Evolutionary conservation across 1,140 invertebrate species (phyloP), one percentile per base, ranked within the genome.

Genomic region (Drosophila erecta): DNA sequence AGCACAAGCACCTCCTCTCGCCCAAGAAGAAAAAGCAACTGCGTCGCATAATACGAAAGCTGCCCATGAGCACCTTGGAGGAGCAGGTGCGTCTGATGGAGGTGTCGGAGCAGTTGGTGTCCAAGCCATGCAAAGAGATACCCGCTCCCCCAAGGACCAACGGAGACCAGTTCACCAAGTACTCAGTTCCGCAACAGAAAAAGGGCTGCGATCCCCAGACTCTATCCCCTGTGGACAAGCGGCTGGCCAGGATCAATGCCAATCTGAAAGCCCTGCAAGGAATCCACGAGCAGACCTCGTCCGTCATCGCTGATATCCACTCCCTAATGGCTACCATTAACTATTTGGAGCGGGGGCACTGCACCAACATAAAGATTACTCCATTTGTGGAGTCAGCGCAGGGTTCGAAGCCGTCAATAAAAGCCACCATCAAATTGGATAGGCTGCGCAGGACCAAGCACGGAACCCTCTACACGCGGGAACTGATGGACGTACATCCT

Each of bases 1-100:
- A 8, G 3, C 15, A 27, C 4, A 30, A 50, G 3, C 37, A 70
- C 12, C 15, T 8, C 0, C 10, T 71, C 10, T n/a, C 44, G 3
- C 44, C 51, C 12, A 35, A 15, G 1, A 37, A 71, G 17, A 20
- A 17, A 2, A 57, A 44, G 17, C 53, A 41, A 4, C 10, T 71
- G 37, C 4, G 33, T 0, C 20, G 22, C 10, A n/a, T 71, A 0
- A 11, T 50, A 0, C 49, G 35, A 11, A 20, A 22, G 6, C 10
- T 78, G 8, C 79, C 66, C 1, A 8, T 8, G 14, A 14, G 44
- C 35, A 50, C 14, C 3, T 41, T 81, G 2, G 7, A 15, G 0
- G 44, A 81, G 7, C 53, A 53, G 1, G 50, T 81, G 15, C 53
- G 22, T 5, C 51, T 84, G 2, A 75, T 83, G 69, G 80, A 81